Percentiles rank a stretch among this genome's conserved stretches.
phyloP scores from a whole-genome alignment of 2,113 vertebrate species.

The Pleuronectes platessa region DNA sequence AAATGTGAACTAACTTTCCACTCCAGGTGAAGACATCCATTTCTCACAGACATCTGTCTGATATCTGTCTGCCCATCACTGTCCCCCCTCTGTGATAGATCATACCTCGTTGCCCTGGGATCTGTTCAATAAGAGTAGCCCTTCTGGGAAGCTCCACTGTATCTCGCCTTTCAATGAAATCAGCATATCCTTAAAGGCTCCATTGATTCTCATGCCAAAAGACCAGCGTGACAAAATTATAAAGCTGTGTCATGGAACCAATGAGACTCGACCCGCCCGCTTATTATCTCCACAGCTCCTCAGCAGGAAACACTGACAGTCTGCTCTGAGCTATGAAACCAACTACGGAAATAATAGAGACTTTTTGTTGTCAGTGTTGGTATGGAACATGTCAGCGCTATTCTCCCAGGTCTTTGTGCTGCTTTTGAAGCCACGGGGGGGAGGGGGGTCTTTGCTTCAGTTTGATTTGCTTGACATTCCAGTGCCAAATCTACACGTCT shows the following conservation, averaged over 20 bases:
- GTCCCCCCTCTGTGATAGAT: no score
- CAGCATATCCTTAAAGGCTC: constrained; percentile 51
- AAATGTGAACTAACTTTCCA: no score
- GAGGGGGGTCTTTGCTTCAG: constrained; percentile 44
- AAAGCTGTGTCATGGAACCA: constrained; percentile 39
- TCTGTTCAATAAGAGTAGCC: constrained; percentile 16
- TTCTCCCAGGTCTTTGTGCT: constrained; percentile 53
- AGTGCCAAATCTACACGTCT: constrained; percentile 41
- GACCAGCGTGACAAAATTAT: constrained; percentile 41
- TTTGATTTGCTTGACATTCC: constrained; percentile 59
- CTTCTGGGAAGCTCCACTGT: constrained; percentile 29
- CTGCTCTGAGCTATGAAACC: constrained; percentile 26
- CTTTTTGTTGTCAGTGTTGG: constrained; percentile 43
- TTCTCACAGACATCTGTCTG: background rate
- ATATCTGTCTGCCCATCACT: background rate
- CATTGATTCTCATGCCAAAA: constrained; percentile 54
- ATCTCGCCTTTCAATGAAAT: constrained; percentile 47
- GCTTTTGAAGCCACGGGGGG: constrained; percentile 43
- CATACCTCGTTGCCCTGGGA: constrained; percentile 9
- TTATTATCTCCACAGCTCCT: constrained; percentile 28
- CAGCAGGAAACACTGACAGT: constrained; percentile 26
- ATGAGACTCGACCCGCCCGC: constrained; percentile 20
- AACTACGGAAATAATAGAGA: constrained; percentile 39
- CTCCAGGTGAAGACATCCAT: background rate
- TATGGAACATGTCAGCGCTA: constrained; percentile 44